Evolutionary conservation across 23 tunicate species (phyloP).

Genomic region (Styela clava): DNA sequence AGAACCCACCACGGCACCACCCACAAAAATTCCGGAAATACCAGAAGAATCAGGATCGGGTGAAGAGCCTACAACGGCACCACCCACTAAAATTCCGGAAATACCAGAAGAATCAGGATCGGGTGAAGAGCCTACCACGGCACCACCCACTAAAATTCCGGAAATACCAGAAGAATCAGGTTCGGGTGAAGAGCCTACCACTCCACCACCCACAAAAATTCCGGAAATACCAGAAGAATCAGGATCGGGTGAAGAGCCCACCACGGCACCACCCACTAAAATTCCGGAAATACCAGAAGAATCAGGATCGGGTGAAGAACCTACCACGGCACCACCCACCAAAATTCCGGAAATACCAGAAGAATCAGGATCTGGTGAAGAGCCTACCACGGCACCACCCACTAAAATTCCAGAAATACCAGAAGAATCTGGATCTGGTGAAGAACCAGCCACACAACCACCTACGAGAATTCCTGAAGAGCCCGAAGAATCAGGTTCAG

Average conservation of each 20-base stretch:
- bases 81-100: slow-evolving; percentile 30
- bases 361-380: slow-evolving; percentile 46
- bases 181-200: slow-evolving; percentile 27
- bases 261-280: slow-evolving; percentile 25
- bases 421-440: slow-evolving; percentile 49
- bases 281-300: slow-evolving; percentile 49
- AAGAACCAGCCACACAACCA: slow-evolving; percentile 20
- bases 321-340: slow-evolving; percentile 21
- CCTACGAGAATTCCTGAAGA: slow-evolving; percentile 43
- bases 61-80: slow-evolving; percentile 8
- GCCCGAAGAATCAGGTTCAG: slow-evolving; percentile 39
- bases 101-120: slow-evolving; percentile 51
- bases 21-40: slow-evolving; percentile 35
- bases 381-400: slow-evolving; percentile 27
- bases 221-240: slow-evolving; percentile 49
- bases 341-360: slow-evolving; percentile 39
- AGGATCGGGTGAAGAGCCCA: slow-evolving; percentile 33
- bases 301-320: slow-evolving; percentile 58
- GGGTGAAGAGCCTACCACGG: slow-evolving; percentile 28
- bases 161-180: slow-evolving; percentile 47
- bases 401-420: slow-evolving; percentile 32
- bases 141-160: slow-evolving; percentile 24
- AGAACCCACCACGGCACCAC: slow-evolving; percentile 24
- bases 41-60: slow-evolving; percentile 59
- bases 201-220: slow-evolving; percentile 30